phyloP scores from a whole-genome alignment of 35 echinoderm and acorn worm species.

The Patiria miniata region DNA sequence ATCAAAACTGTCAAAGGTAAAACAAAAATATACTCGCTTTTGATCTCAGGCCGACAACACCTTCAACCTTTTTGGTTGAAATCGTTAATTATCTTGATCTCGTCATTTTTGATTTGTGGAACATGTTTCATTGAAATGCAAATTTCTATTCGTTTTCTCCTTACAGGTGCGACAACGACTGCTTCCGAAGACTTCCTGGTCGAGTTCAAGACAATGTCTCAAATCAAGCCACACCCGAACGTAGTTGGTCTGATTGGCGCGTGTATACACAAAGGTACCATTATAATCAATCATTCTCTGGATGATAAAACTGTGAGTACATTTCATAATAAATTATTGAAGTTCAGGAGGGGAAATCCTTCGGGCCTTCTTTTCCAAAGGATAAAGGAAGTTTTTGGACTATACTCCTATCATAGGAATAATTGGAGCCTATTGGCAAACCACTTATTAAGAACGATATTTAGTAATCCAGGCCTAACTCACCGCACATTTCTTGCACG shows the following conservation, averaged over 20 bases:
- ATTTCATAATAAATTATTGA: not conserved
- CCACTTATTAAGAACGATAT: not conserved
- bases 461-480: too few relatives aligned
- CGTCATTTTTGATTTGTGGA: too few relatives aligned
- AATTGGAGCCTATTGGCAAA: not conserved
- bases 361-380: not conserved
- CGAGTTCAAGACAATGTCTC: constrained; percentile 9
- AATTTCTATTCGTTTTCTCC: not conserved
- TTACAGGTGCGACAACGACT: not conserved
- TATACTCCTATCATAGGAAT: too few relatives aligned
- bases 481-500: too few relatives aligned
- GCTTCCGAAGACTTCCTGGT: not conserved
- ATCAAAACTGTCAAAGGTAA: not conserved
- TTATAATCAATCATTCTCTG: not conserved
- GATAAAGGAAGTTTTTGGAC: not conserved
- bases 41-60: too few relatives aligned
- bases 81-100: too few relatives aligned
- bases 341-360: not conserved
- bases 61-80: too few relatives aligned
- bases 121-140: too few relatives aligned
- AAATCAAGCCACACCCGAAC: not conserved
- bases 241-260: not conserved
- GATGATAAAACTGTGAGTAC: too few relatives aligned
- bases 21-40: too few relatives aligned
- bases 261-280: not conserved